Conservation (phyloP, 2,888 invertebrate genomes). For the Hydrotaea diabolus region DNA sequence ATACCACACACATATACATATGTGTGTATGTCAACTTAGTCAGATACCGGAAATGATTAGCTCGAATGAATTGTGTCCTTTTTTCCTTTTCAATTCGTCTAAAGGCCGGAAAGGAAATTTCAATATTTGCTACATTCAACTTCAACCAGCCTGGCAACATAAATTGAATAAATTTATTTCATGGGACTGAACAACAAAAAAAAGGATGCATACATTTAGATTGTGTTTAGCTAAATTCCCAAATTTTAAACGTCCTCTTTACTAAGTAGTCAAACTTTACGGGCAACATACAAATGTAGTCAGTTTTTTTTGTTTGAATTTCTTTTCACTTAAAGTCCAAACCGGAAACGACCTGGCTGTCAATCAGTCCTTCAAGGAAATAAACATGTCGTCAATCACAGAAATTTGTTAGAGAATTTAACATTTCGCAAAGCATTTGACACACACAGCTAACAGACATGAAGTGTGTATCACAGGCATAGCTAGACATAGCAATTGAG, state of each 20-base stretch:
- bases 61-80: not conserved
- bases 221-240: not conserved
- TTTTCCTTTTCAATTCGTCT: not conserved
- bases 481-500: too few relatives aligned
- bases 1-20: not conserved
- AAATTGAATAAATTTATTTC: constrained; percentile 12
- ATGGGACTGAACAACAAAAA: not conserved
- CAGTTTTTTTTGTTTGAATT: not conserved
- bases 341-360: not conserved
- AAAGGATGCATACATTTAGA: not conserved
- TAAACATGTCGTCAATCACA: not conserved
- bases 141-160: not conserved
- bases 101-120: constrained; percentile 2
- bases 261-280: not conserved
- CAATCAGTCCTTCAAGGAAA: constrained; percentile 1
- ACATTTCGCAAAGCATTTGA: not conserved
- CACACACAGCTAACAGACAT: not conserved
- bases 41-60: constrained; percentile 14
- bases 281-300: not conserved
- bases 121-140: not conserved
- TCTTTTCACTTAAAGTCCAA: not conserved
- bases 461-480: not conserved
- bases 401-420: not conserved
- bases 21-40: not conserved
- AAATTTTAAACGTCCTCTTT: not conserved